Conservation (phyloP, 2,888 invertebrate genomes). For the Hemithea aestivaria region DNA sequence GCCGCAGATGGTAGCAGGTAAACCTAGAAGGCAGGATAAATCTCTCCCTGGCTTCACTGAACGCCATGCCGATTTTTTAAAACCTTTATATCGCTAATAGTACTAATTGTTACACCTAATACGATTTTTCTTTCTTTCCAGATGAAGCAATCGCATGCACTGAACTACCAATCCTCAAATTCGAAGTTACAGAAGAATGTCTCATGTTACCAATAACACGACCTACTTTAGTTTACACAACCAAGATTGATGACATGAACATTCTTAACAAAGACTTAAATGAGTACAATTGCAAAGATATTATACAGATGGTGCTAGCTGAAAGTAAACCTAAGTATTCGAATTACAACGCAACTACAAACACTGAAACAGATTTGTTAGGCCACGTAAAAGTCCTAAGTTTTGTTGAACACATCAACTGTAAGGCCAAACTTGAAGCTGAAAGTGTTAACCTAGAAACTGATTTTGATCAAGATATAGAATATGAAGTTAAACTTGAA, state of each 20-base stretch:
- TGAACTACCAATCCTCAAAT: too few species aligned
- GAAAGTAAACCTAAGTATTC: conserved; percentile 34
- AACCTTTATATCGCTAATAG: too few species aligned
- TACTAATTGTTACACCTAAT: too few species aligned
- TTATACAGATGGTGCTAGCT: conserved; percentile 16
- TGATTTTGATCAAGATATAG: too few species aligned
- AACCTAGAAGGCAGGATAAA: too few species aligned
- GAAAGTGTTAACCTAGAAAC: background rate
- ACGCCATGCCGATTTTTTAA: too few species aligned
- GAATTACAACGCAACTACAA: background rate
- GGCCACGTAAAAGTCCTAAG: conserved; percentile 10
- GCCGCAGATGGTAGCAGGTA: too few species aligned
- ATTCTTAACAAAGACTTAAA: conserved; percentile 20
- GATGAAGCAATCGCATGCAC: too few species aligned
- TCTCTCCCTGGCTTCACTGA: too few species aligned
- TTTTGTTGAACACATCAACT: conserved; percentile 10
- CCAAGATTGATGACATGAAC: conserved; percentile 39
- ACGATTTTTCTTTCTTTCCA: too few species aligned
- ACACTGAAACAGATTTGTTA: conserved; percentile 1
- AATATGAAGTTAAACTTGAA: too few species aligned
- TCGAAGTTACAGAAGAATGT: background rate
- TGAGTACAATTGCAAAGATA: conserved; percentile 5
- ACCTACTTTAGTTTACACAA: conserved; percentile 35
- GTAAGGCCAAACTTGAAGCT: conserved; percentile 6
- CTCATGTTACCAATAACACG: conserved; percentile 1